Evolutionary conservation across 35 echinoderm and acorn worm species (phyloP).

Genomic region (Eucidaris tribuloides): DNA sequence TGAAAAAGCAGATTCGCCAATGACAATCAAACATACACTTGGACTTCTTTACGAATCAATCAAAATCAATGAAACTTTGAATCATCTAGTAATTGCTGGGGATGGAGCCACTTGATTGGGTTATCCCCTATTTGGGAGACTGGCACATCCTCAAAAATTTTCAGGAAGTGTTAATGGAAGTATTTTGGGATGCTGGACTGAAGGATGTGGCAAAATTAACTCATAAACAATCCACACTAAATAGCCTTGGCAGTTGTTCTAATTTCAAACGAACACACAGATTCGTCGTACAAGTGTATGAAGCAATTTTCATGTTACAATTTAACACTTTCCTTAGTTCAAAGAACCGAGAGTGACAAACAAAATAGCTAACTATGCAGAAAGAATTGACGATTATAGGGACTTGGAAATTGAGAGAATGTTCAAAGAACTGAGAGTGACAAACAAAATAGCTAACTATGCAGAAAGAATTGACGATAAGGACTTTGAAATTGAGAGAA

Average conservation of each 20-base stretch:
- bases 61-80: slow-evolving; percentile 24
- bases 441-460: no score
- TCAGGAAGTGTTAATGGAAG: slow-evolving; percentile 64
- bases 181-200: slow-evolving; percentile 67
- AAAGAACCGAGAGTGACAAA: no score
- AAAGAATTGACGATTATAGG: no score
- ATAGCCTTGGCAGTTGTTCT: not conserved
- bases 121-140: slow-evolving; percentile 80
- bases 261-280: slow-evolving; percentile 51
- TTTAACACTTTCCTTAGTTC: slow-evolving; percentile 20
- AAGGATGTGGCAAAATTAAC: slow-evolving; percentile 48
- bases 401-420: no score
- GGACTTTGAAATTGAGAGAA: no score
- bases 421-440: no score
- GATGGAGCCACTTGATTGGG: slow-evolving; percentile 71
- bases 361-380: no score
- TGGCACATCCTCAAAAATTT: slow-evolving; percentile 87
- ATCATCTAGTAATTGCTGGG: slow-evolving; percentile 57
- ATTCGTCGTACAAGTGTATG: slow-evolving; percentile 47
- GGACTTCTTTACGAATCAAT: not conserved
- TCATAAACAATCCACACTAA: slow-evolving; percentile 34
- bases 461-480: no score
- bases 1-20: slow-evolving; percentile 16
- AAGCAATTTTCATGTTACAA: slow-evolving; percentile 34
- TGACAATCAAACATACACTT: not conserved